Percentiles rank a stretch among this genome's conserved stretches.
These are phyloP conservation scores for Crypturellus undulatus DNA, from an alignment of 2,113 vertebrate species.

Conservation along the genomic window DNA sequence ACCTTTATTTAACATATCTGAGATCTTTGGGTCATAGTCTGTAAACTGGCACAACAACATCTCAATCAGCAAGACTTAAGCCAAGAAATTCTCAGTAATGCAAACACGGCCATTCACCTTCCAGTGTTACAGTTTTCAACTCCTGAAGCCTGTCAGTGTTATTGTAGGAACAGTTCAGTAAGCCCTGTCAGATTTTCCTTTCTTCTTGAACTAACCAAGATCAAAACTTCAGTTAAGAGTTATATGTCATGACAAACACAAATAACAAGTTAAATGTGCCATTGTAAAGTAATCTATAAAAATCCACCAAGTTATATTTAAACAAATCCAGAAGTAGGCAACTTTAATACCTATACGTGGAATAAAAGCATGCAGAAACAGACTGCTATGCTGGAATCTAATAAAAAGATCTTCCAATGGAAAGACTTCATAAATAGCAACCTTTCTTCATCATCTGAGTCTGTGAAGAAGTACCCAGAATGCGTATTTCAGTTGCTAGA, in stretches of 20 bases:
- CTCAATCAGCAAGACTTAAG: not conserved
- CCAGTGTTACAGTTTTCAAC: not conserved
- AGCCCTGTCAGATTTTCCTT: not conserved
- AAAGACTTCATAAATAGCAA: not conserved
- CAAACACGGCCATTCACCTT: not conserved
- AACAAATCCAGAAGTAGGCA: not conserved
- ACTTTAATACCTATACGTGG: not conserved
- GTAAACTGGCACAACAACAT: not conserved
- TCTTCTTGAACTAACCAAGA: not conserved
- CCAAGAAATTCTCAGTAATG: not conserved
- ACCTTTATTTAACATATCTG: slow-evolving; percentile 22
- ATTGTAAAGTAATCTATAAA: not conserved
- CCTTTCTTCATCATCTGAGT: not conserved
- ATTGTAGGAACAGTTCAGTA: not conserved
- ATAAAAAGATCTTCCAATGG: not conserved
- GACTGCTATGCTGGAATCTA: not conserved
- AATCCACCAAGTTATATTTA: not conserved
- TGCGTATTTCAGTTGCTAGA: not conserved
- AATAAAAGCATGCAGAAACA: not conserved
- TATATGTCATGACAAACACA: not conserved
- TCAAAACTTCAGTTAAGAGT: not conserved
- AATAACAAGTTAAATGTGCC: not conserved
- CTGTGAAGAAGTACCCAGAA: not conserved
- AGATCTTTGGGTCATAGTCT: not conserved
- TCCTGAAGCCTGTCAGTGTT: not conserved